Evolutionary conservation across 2,888 invertebrate genomes (phyloP), one percentile per base, ranked within the genome.

Genomic region (Atherix ibis): DNA sequence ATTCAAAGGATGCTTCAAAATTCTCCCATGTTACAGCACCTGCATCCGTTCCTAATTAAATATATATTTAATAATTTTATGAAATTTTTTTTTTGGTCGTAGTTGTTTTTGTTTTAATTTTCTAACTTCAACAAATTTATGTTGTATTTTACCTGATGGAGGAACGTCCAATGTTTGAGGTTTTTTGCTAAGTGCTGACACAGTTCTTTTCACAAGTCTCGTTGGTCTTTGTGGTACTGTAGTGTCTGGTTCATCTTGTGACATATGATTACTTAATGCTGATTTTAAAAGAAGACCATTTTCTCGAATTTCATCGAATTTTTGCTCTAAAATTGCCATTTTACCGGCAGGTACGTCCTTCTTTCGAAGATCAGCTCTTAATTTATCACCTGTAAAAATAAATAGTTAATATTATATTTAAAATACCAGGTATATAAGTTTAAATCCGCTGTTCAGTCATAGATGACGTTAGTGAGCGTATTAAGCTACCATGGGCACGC

Each of bases 21-120:
- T 76, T 72, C 36, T 91, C 89, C 56, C 81, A 77, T 39, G 92
- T 89, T 4, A 94, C 79, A 5, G 84, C 84, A 30, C 94, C 94
- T 18, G 89, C 87, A 55, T 71, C 73, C 16, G 53, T 48, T 34
- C 29, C 27, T 27, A 31, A 33, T 8, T 5, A 37, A n/a, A 18
- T 19, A 14, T 4, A 31, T 22, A 19, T 15, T 29, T 8, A 15
- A 15, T 29, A n/a, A n/a, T n/a, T n/a, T n/a, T n/a, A n/a, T n/a
- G n/a, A n/a, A n/a, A n/a, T n/a, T 9, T 5, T 19, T 19, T 19
- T 19, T 19, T 19, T 19, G 5, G 9, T 19, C 5, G 9, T 5
- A 19, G n/a, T n/a, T n/a, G n/a, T n/a, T n/a, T n/a, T n/a, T n/a
- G n/a, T n/a, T n/a, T n/a, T n/a, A n/a, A n/a, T 9, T 19, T 6